Evolutionary conservation across 2,113 vertebrate genomes (phyloP).

Genomic region (Motacilla alba): DNA sequence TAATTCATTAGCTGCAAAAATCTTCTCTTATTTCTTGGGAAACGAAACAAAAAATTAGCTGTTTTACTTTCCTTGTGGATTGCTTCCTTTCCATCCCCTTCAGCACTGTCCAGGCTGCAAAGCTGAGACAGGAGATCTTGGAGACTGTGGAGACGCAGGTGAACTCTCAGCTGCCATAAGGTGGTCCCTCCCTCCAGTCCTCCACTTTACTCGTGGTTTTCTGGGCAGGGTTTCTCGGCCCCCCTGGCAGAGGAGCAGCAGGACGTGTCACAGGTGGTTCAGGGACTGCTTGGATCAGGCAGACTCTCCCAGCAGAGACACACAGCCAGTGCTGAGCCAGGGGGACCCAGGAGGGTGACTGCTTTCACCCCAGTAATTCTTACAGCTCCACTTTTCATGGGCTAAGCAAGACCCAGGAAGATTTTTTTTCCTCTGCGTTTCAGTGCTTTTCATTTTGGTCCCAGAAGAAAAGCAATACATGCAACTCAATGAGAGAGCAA

Average conservation of each 20-base stretch:
- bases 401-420: background rate
- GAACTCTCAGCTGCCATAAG: background rate
- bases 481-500: background rate
- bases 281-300: background rate
- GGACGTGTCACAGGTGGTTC: background rate
- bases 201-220: background rate
- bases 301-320: background rate
- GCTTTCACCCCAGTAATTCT: background rate
- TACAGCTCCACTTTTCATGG: background rate
- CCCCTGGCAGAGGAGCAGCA: background rate
- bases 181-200: background rate
- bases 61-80: background rate
- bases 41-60: background rate
- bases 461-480: background rate
- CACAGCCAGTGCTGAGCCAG: background rate
- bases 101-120: background rate
- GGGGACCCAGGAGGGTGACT: background rate
- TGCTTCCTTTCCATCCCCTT: background rate
- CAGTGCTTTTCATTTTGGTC: background rate
- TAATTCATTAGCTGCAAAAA: slow-evolving; percentile 54
- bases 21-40: background rate
- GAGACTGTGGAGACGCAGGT: background rate
- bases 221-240: background rate
- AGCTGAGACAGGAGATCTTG: background rate
- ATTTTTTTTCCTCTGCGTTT: background rate